These are phyloP conservation scores for Petrolisthes cinctipes DNA, from an alignment of 2,888 invertebrate genomes.

Conservation along the genomic window DNA sequence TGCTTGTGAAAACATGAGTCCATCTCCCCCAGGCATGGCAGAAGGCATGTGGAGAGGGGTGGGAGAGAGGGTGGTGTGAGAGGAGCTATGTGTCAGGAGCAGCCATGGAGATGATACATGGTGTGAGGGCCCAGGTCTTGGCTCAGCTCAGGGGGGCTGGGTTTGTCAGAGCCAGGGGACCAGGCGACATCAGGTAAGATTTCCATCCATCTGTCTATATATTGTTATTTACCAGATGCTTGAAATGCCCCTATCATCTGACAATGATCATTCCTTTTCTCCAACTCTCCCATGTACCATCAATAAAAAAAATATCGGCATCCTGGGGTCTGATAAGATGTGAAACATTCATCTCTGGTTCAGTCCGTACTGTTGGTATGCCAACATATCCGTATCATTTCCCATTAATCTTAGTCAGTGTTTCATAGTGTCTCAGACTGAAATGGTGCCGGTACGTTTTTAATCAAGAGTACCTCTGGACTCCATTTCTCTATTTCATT, in stretches of 20 bases:
- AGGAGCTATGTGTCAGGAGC: conserved; percentile 83
- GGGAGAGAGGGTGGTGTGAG: conserved; percentile 80
- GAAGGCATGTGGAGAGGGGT: conserved; percentile 73
- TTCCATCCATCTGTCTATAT: conserved; percentile 1
- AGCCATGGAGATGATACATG: conserved; percentile 90
- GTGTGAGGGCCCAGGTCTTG: conserved; percentile 85
- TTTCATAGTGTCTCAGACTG: no score
- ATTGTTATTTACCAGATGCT: not conserved
- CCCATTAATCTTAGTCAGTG: no score
- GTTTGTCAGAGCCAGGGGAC: conserved; percentile 75
- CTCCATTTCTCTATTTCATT: no score
- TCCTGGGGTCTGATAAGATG: no score
- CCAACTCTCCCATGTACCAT: not conserved
- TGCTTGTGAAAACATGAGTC: no score
- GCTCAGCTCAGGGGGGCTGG: conserved; percentile 82
- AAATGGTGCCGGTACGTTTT: no score
- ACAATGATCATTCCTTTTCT: not conserved
- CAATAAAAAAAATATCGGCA: no score
- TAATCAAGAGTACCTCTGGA: no score
- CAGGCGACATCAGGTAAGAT: conserved; percentile 74
- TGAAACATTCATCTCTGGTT: no score
- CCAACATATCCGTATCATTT: no score
- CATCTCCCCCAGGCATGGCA: conserved; percentile 70
- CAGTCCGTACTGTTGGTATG: no score
- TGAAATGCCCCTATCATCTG: no score